A percentile compares a stretch with the other conserved stretches of the same genome.
These are phyloP conservation scores for Craseonycteris thonglongyai DNA, from an alignment of 2,113 vertebrate species.

Conservation along the genomic window DNA sequence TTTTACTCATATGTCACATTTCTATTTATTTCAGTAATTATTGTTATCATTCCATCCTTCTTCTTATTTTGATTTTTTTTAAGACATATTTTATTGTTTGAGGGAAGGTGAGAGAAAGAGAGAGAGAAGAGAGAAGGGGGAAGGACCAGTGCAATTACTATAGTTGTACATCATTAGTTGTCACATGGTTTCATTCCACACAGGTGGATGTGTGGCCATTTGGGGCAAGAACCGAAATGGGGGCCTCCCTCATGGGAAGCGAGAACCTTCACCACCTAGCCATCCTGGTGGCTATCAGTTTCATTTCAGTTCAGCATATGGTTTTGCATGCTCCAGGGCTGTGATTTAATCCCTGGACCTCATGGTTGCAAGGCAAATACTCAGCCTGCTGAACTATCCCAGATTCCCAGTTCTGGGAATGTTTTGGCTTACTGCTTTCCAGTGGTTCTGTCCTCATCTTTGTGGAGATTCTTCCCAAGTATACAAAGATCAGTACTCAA, in stretches of 20 bases:
- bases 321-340: too few species aligned
- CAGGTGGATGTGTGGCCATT: too few species aligned
- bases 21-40: background rate
- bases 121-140: too few species aligned
- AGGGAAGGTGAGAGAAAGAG: too few species aligned
- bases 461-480: background rate
- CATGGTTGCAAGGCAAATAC: background rate
- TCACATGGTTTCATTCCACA: too few species aligned
- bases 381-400: background rate
- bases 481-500: background rate
- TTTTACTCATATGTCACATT: background rate
- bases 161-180: too few species aligned
- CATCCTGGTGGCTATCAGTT: too few species aligned
- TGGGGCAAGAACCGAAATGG: too few species aligned
- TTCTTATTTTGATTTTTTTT: background rate
- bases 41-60: background rate
- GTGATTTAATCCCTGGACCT: background rate
- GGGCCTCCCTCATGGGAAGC: too few species aligned
- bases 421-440: background rate
- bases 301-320: too few species aligned
- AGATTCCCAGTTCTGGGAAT: background rate
- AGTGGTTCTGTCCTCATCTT: background rate
- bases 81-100: background rate
- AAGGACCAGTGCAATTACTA: background rate
- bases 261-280: too few species aligned